Percentiles rank a stretch among this genome's conserved stretches.
These are phyloP conservation scores for Listronotus bonariensis DNA, from an alignment of 1,140 invertebrate species.

Conservation along the genomic window DNA sequence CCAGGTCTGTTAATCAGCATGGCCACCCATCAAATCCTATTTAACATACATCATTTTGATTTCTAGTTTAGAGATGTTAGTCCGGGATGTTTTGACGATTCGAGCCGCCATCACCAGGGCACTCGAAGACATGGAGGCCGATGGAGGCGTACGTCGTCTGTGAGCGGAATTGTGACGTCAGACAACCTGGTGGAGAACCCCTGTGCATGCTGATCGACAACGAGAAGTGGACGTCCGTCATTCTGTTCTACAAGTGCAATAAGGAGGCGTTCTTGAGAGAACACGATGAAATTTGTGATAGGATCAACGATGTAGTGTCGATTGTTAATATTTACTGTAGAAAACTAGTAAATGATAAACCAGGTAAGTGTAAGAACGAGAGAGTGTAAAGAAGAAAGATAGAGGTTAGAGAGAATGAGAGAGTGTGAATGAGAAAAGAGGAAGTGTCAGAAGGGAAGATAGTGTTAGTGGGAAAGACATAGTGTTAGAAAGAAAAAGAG, in stretches of 20 bases:
- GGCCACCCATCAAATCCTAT: too few species aligned
- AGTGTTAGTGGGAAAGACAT: too few species aligned
- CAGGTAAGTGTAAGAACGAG: too few species aligned
- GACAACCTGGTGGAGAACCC: constrained; percentile 58
- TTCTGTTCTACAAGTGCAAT: constrained; percentile 67
- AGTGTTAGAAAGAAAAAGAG: too few species aligned
- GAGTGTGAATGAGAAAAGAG: background rate
- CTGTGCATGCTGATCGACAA: constrained; percentile 67
- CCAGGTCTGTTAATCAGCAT: background rate
- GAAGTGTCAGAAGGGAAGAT: background rate
- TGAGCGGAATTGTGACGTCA: constrained; percentile 53
- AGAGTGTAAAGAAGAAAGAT: too few species aligned
- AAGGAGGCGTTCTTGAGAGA: constrained; percentile 67
- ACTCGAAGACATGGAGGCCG: constrained; percentile 63
- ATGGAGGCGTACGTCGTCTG: constrained; percentile 61
- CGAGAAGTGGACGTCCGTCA: constrained; percentile 65
- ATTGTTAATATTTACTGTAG: constrained; percentile 74
- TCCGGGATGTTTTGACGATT: constrained; percentile 60
- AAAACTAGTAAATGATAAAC: constrained; percentile 69
- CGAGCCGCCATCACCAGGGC: constrained; percentile 60
- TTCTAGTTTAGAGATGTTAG: constrained; percentile 63
- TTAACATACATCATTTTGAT: constrained; percentile 3
- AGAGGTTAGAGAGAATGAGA: background rate
- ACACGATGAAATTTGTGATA: constrained; percentile 60
- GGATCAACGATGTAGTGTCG: constrained; percentile 68